phyloP scores from a whole-genome alignment of 2,113 vertebrate genomes.

The Anarhynchus alexandrinus region DNA sequence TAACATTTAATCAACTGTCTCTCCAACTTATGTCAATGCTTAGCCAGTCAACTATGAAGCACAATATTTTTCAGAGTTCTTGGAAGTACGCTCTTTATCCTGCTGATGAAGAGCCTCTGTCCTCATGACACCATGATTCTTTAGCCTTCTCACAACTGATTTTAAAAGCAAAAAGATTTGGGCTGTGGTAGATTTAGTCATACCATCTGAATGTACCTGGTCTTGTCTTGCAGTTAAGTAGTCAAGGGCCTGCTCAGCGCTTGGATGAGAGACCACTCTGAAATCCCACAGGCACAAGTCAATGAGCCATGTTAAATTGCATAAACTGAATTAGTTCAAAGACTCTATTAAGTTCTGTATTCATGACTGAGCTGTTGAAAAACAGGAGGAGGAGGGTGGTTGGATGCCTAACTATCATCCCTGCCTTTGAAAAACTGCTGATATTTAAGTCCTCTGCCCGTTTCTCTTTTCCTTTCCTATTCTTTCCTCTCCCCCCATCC shows the following conservation, averaged over 20 bases:
- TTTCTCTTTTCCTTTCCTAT: neutral
- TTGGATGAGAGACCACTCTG: neutral
- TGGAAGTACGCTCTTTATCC: neutral
- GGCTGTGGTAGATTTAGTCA: neutral
- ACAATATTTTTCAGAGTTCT: neutral
- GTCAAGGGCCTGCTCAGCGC: neutral
- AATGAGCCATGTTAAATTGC: constrained; percentile 40
- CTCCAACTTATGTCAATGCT: neutral
- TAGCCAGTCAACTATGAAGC: neutral
- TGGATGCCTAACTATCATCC: neutral
- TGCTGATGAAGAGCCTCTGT: neutral
- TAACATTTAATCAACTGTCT: neutral
- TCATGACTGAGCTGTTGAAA: neutral
- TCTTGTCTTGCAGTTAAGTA: neutral
- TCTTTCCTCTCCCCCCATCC: neutral
- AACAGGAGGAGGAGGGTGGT: neutral
- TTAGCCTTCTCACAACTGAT: neutral
- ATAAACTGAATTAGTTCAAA: constrained; percentile 33
- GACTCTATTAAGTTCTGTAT: neutral
- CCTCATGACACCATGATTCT: neutral
- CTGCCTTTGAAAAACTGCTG: neutral
- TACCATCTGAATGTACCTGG: neutral
- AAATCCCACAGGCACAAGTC: neutral
- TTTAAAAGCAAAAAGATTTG: neutral
- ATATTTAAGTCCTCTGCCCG: neutral